Percentiles rank a stretch among this genome's conserved stretches.
These are phyloP conservation scores for Macrostomum lignano DNA, from an alignment of 1,140 invertebrate genomes.

Conservation along the genomic window DNA sequence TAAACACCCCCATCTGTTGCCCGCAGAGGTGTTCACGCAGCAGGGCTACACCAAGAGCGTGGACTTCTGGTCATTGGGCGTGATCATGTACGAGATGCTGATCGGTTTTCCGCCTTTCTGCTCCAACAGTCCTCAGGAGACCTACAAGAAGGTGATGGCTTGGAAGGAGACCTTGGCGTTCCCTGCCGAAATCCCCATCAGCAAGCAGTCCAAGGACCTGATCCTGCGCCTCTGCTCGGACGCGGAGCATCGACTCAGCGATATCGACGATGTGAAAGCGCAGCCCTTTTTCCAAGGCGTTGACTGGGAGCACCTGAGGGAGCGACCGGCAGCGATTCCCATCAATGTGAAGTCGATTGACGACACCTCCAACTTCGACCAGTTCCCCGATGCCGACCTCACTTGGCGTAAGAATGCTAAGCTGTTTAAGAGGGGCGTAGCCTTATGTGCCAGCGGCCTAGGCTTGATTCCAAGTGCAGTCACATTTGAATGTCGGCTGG, in stretches of 20 bases:
- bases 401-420: conserved; percentile 4
- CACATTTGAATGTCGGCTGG: too few species aligned
- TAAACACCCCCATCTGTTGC: too few species aligned
- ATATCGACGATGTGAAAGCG: conserved; percentile 53
- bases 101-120: conserved; percentile 98
- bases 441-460: too few species aligned
- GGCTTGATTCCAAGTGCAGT: too few species aligned
- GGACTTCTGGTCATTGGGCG: conserved; percentile 97
- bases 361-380: conserved; percentile 49
- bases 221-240: conserved; percentile 21
- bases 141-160: conserved; percentile 98
- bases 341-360: conserved; percentile 54
- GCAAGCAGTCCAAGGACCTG: conserved; percentile 39
- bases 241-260: conserved; percentile 9
- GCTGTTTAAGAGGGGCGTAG: too few species aligned
- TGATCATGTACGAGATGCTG: conserved; percentile 99
- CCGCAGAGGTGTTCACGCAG: conserved; percentile 72
- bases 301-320: conserved; percentile 68
- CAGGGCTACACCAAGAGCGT: conserved; percentile 83
- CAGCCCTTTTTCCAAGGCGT: conserved; percentile 63
- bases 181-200: conserved; percentile 92
- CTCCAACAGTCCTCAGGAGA: conserved; percentile 93
- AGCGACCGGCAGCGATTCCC: conserved; percentile 78
- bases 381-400: conserved; percentile 5
- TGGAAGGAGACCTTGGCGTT: conserved; percentile 90